Evolutionary conservation across 2,797 vertebrate genomes (phyloP).

Genomic region (Xenopus petersii): DNA sequence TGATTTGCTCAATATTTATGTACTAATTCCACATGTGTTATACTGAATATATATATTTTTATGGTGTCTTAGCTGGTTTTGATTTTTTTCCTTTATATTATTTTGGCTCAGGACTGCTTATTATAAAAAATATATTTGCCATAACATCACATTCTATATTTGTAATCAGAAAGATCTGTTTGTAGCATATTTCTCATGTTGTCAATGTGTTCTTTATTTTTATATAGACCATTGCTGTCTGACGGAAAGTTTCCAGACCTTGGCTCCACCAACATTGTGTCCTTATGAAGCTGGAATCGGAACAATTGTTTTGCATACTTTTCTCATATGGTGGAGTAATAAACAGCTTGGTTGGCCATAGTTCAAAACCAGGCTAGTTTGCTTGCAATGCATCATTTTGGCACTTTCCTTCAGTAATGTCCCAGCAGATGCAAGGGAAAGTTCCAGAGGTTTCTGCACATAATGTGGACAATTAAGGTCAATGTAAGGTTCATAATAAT

Average conservation of each 20-base stretch:
- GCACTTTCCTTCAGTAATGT: slow-evolving; percentile 30
- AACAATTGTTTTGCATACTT: slow-evolving; percentile 46
- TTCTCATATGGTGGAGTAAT: slow-evolving; percentile 49
- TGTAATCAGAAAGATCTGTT: slow-evolving; percentile 47
- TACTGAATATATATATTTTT: slow-evolving; percentile 1
- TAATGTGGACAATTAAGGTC: slow-evolving; percentile 36
- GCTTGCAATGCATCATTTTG: slow-evolving; percentile 49
- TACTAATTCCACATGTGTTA: neutral
- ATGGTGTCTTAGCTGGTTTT: slow-evolving; percentile 16
- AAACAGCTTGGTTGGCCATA: slow-evolving; percentile 41
- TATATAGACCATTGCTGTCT: slow-evolving; percentile 41
- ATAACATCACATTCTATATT: slow-evolving; percentile 34
- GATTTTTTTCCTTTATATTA: neutral
- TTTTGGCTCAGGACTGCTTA: slow-evolving; percentile 30
- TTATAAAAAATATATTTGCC: slow-evolving; percentile 28
- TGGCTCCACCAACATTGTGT: slow-evolving; percentile 43
- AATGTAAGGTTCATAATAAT: neutral
- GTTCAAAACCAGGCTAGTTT: slow-evolving; percentile 40
- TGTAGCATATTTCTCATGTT: slow-evolving; percentile 41
- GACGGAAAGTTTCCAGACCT: slow-evolving; percentile 44
- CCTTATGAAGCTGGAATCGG: slow-evolving; percentile 38
- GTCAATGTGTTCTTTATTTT: slow-evolving; percentile 28
- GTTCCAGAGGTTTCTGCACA: slow-evolving; percentile 22
- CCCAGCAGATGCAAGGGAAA: slow-evolving; percentile 30
- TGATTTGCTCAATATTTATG: neutral